These are phyloP conservation scores for Catonia carolina DNA, from an alignment of 2,888 invertebrate species.

Conservation along the genomic window DNA sequence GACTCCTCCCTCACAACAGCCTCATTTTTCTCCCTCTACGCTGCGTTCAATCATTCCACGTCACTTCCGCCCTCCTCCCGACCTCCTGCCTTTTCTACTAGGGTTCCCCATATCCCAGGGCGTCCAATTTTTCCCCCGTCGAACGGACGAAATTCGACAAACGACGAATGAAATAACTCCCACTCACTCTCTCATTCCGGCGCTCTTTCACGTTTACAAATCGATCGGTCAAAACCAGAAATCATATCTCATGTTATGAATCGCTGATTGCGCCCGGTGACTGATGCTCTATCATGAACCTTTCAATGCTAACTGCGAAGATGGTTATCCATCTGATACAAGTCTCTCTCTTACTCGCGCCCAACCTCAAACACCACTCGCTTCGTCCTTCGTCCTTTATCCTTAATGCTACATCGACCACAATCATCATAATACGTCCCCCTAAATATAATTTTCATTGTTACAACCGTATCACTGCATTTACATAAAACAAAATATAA, in stretches of 20 bases:
- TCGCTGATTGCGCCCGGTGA: background rate
- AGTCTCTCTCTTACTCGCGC: too few species aligned
- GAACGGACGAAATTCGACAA: conserved; percentile 21
- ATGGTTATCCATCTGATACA: too few species aligned
- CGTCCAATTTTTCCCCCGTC: conserved; percentile 24
- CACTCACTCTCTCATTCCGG: conserved; percentile 3
- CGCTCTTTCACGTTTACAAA: conserved; percentile 4
- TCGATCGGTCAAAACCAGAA: conserved; percentile 9
- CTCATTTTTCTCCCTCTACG: conserved; percentile 24
- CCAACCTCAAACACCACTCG: too few species aligned
- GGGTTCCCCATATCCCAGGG: conserved; percentile 1
- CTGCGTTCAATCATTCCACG: conserved; percentile 27
- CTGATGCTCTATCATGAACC: background rate
- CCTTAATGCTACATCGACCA: too few species aligned
- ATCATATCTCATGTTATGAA: conserved; percentile 12
- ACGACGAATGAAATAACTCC: conserved; percentile 23
- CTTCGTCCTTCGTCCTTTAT: too few species aligned
- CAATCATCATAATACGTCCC: too few species aligned
- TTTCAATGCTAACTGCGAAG: conserved; percentile 8
- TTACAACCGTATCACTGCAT: too few species aligned
- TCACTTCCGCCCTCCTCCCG: conserved; percentile 18
- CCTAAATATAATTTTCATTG: too few species aligned
- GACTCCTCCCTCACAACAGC: conserved; percentile 18
- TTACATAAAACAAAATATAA: too few species aligned
- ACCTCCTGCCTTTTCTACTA: background rate